Conservation (phyloP, 2,888 invertebrate genomes). For the Lobophora halterata region DNA sequence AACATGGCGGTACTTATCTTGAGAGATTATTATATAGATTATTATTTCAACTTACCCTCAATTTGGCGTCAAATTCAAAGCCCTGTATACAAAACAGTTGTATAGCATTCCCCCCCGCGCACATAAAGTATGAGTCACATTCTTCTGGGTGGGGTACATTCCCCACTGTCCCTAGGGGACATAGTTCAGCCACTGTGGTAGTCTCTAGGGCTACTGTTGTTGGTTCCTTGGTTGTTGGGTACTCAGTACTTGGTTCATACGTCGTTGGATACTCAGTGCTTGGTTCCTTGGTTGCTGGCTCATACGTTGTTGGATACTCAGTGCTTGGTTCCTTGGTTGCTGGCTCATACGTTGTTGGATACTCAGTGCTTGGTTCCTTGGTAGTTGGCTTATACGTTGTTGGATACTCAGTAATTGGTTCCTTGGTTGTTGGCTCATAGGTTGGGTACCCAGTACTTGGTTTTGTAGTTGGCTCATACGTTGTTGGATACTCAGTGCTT, state of each 20-base stretch:
- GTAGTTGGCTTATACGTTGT: constrained; percentile 9
- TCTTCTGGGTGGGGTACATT: constrained; percentile 43
- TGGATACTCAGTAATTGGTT: constrained; percentile 1
- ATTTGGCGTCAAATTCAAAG: constrained; percentile 41
- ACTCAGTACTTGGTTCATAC: background rate
- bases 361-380: constrained; percentile 2
- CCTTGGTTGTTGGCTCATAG: constrained; percentile 4
- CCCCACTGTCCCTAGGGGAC: constrained; percentile 39
- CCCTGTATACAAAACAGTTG: constrained; percentile 38
- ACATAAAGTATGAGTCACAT: constrained; percentile 48
- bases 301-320: constrained; percentile 3
- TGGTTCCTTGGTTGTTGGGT: background rate
- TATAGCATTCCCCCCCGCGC: constrained; percentile 39
- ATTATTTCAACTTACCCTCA: constrained; percentile 20
- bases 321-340: constrained; percentile 11
- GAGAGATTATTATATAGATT: too few species aligned
- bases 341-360: constrained; percentile 1
- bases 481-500: constrained; percentile 4
- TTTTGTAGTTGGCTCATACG: constrained; percentile 4
- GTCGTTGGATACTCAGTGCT: constrained; percentile 7
- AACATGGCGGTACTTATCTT: too few species aligned
- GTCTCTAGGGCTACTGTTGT: constrained; percentile 9
- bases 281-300: constrained; percentile 4
- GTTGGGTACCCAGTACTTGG: constrained; percentile 3
- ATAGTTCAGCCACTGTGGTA: constrained; percentile 26